A percentile compares a stretch with the other conserved stretches of the same genome.
These are phyloP conservation scores for Leptosomus discolor DNA, from an alignment of 2,113 vertebrate species.

Conservation along the genomic window DNA sequence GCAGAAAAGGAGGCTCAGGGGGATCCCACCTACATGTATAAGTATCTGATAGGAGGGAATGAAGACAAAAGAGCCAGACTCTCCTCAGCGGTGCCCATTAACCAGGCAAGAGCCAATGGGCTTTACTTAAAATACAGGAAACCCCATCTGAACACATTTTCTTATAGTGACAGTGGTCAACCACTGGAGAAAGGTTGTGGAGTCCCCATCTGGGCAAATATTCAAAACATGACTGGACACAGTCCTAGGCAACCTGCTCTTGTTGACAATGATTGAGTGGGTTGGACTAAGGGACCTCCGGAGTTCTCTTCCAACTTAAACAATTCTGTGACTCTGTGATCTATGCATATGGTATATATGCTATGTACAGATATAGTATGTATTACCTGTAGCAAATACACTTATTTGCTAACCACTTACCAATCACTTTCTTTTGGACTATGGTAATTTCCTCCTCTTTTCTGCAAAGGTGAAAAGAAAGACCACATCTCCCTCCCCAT, in stretches of 20 bases:
- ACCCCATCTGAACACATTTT: background rate
- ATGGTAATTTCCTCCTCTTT: background rate
- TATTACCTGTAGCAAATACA: background rate
- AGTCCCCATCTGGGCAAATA: background rate
- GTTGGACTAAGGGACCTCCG: background rate
- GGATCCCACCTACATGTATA: background rate
- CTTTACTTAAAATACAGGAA: background rate
- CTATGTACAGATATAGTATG: background rate
- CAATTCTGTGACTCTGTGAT: background rate
- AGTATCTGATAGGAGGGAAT: background rate
- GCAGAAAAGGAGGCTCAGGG: background rate
- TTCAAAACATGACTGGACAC: background rate
- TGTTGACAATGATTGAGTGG: background rate
- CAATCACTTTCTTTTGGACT: background rate
- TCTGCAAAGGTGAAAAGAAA: background rate
- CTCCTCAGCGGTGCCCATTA: background rate
- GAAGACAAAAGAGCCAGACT: background rate
- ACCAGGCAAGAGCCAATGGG: background rate
- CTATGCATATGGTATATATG: background rate
- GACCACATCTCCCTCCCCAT: accelerated
- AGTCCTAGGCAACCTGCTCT: background rate
- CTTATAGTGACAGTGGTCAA: background rate
- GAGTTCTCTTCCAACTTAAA: background rate
- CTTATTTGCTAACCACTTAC: background rate
- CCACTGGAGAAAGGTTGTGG: background rate